phyloP scores from a whole-genome alignment of 2,888 invertebrate genomes.

The Metopia argyrocephala region DNA sequence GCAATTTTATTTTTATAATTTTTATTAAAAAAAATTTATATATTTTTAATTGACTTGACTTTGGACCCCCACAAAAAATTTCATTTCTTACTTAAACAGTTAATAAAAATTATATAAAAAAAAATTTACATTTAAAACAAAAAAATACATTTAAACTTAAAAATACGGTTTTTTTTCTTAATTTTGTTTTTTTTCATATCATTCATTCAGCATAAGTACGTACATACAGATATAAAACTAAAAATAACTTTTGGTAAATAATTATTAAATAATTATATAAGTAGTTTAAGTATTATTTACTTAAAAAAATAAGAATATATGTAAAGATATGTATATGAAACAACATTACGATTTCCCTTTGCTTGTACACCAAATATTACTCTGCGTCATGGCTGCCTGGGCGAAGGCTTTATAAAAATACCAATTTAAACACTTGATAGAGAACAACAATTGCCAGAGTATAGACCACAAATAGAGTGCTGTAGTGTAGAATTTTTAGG shows the following conservation, averaged over 20 bases:
- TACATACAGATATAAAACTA: constrained; percentile 18
- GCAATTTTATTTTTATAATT: too few species aligned
- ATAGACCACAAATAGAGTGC: constrained; percentile 70
- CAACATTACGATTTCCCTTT: too few species aligned
- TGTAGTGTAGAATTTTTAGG: constrained; percentile 73
- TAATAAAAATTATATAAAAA: background rate
- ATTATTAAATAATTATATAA: background rate
- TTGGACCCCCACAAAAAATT: background rate
- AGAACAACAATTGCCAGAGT: constrained; percentile 69
- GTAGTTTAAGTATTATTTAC: background rate
- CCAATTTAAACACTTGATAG: constrained; percentile 69
- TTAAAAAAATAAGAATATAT: too few species aligned
- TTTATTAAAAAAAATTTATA: background rate
- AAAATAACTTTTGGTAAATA: constrained; percentile 59
- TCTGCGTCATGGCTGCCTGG: too few species aligned
- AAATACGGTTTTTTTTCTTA: background rate
- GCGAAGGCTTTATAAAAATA: constrained; percentile 66
- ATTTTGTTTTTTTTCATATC: too few species aligned
- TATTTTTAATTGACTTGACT: background rate
- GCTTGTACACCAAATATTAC: too few species aligned
- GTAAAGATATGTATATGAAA: too few species aligned
- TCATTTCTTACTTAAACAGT: background rate
- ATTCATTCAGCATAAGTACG: too few species aligned
- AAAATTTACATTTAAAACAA: background rate
- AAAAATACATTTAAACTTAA: background rate